A percentile compares a stretch with the other conserved stretches of the same genome.
Evolutionary conservation across 2,888 invertebrate species (phyloP).

Genomic region (Choristoneura rosaceana): DNA sequence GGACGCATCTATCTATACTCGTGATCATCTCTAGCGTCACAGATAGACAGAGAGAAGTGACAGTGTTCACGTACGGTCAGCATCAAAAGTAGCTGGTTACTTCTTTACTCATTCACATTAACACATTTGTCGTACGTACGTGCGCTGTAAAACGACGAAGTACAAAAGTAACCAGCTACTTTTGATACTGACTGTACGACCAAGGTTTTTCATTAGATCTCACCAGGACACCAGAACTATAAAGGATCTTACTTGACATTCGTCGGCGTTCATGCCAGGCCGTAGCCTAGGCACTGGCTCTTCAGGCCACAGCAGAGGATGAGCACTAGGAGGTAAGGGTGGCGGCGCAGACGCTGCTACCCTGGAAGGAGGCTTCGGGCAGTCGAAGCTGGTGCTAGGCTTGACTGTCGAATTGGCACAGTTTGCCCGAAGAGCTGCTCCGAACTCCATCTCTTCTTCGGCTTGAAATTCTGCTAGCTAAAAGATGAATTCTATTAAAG

Average conservation of each 20-base stretch:
- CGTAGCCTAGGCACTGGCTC: conserved; percentile 64
- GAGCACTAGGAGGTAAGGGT: conserved; percentile 63
- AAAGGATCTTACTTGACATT: conserved; percentile 66
- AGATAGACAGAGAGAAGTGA: too few relatives aligned
- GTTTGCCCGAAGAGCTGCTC: conserved; percentile 49
- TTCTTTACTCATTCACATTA: too few relatives aligned
- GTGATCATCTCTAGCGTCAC: too few relatives aligned
- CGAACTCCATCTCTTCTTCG: conserved; percentile 74
- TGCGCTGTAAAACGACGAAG: too few relatives aligned
- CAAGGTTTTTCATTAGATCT: too few relatives aligned
- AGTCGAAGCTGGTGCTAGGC: conserved; percentile 32
- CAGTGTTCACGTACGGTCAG: too few relatives aligned
- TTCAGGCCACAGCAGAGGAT: conserved; percentile 71
- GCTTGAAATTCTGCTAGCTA: conserved; percentile 80
- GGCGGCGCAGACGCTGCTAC: conserved; percentile 71
- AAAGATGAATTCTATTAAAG: background rate
- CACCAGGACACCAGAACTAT: conserved; percentile 9
- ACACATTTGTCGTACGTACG: too few relatives aligned
- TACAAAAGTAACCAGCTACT: too few relatives aligned
- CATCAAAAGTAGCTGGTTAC: too few relatives aligned
- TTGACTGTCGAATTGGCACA: conserved; percentile 31
- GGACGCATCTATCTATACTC: too few relatives aligned
- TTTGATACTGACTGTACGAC: too few relatives aligned
- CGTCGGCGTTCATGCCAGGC: conserved; percentile 68
- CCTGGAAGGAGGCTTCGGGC: conserved; percentile 44